phyloP scores from a whole-genome alignment of 2,888 invertebrate species.

The Torymus aiolomorphi region DNA sequence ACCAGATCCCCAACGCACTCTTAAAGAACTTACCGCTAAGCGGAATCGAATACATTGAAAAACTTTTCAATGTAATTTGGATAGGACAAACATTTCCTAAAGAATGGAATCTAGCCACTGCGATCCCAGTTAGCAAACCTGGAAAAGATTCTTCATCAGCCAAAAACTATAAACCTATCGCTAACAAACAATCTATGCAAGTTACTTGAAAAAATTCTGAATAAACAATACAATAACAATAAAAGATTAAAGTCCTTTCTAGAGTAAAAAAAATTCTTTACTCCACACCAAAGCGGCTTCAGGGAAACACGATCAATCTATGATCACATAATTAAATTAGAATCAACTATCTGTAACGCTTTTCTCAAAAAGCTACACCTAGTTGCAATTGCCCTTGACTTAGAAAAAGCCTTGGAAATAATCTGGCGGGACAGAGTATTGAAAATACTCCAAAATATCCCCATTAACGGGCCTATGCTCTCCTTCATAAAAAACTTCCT shows the following conservation, averaged over 20 bases:
- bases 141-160: neutral
- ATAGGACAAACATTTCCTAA: neutral
- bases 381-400: neutral
- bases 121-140: constrained; percentile 1
- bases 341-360: neutral
- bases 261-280: neutral
- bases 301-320: neutral
- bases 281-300: constrained; percentile 9
- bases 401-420: constrained; percentile 20
- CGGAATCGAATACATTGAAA: neutral
- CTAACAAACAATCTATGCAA: constrained; percentile 49
- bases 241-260: constrained; percentile 38
- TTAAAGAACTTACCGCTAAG: neutral
- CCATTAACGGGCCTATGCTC: neutral
- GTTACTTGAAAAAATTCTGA: constrained; percentile 50
- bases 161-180: constrained; percentile 32
- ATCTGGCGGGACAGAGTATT: neutral
- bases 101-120: neutral
- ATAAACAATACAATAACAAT: too few species aligned
- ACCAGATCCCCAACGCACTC: neutral
- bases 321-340: neutral
- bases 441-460: neutral
- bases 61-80: neutral
- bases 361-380: constrained; percentile 9
- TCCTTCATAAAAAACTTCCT: too few species aligned